Base-by-base conservation (phyloP, 2,888 invertebrate genomes). In the Diachrysia chrysitis region DNA sequence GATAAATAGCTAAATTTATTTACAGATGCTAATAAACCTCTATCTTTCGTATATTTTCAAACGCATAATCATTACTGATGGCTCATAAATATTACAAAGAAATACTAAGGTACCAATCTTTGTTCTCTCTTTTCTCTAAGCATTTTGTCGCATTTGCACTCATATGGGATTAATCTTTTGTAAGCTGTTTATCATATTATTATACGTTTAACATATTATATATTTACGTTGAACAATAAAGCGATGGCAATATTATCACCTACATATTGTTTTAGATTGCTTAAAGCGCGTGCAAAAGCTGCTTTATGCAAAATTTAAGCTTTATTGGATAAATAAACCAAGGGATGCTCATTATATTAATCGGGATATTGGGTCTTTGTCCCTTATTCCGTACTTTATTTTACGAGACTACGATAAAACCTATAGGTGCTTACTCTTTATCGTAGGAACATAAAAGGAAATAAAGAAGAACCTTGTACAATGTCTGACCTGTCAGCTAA, bases 341-440 rank as follows among this genome's bases (percentile, higher is more conserved):
- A 75, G 79, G 78, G 71, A 80, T 67, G 78, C 83, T 84, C 85
- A 84, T 86, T 84, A 87, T 83, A 86, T 86, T 86, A 86, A 87
- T 87, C 83, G 86, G 81, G 82, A 82, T 84, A 86, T 85, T 83
- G 80, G 79, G 73, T 69, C 79, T 85, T 79, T 85, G 83, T 85
- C 83, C 85, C 82, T 83, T 83, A 86, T 83, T 83, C 82, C 76
- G 84, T 87, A 83, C 79, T 86, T 84, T 85, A 79, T 84, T 87
- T 87, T 87, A 87, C 78, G 87, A 86, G 81, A 81, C 78, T 83
- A 78, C 84, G 86, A 86, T 87, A 87, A 86, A 87, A 84, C 66
- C 81, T 76, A 83, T 83, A 77, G 82, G 76, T 79, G 74, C 79
- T 84, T 83, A 81, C 77, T 73, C 78, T 84, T 82, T 84, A 83